Evolutionary conservation across 2,888 invertebrate genomes (phyloP).

Genomic region (Oscheius sp.): DNA sequence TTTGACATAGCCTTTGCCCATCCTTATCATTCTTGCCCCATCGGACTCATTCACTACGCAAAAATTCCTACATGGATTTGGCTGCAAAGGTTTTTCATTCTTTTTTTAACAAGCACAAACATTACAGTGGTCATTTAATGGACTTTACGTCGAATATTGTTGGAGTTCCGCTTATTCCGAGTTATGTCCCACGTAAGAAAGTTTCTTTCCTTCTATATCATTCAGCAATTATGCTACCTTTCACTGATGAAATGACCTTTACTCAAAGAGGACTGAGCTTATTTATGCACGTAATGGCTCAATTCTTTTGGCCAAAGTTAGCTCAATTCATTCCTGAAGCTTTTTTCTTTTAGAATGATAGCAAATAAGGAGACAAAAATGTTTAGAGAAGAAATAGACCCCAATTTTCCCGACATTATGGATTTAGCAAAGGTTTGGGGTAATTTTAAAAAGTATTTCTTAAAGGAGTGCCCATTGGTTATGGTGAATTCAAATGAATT

Average conservation of each 20-base stretch:
- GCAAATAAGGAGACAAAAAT: slow-evolving; percentile 37
- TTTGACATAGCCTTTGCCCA: slow-evolving; percentile 55
- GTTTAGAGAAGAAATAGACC: slow-evolving; percentile 41
- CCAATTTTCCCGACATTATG: slow-evolving; percentile 50
- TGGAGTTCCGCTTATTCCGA: slow-evolving; percentile 60
- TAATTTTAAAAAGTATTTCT: no score
- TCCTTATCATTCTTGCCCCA: slow-evolving; percentile 43
- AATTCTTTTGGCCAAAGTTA: background rate
- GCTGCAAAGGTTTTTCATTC: slow-evolving; percentile 34
- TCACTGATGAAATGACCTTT: slow-evolving; percentile 53
- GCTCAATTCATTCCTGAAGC: background rate
- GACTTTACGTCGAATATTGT: slow-evolving; percentile 52
- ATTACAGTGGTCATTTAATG: slow-evolving; percentile 48
- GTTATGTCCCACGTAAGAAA: slow-evolving; percentile 51
- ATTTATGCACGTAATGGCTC: slow-evolving; percentile 26
- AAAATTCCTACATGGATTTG: slow-evolving; percentile 53
- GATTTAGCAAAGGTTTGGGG: slow-evolving; percentile 32
- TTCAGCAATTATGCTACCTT: slow-evolving; percentile 53
- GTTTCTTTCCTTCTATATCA: background rate
- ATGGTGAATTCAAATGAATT: slow-evolving; percentile 55
- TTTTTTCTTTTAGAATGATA: slow-evolving; percentile 24
- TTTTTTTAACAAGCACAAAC: background rate
- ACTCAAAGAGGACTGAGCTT: slow-evolving; percentile 50
- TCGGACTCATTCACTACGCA: slow-evolving; percentile 40
- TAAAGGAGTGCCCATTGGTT: no score